Conservation (phyloP, 2,888 invertebrate species). For the Heliconius ethilla region DNA sequence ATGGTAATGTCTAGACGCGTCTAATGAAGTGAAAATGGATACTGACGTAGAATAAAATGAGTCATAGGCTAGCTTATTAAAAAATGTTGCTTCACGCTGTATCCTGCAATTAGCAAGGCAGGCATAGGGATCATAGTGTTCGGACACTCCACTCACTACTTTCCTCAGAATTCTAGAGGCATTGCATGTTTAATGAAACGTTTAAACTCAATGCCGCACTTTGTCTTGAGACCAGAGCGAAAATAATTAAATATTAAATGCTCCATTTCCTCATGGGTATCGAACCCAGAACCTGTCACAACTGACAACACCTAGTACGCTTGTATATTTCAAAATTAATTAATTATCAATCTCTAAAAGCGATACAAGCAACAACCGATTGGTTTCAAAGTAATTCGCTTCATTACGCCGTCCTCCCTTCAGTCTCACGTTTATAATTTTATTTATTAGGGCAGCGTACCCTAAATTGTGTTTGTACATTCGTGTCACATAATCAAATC, state of each 20-base stretch:
- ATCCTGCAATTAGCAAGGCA: background rate
- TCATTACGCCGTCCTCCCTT: conserved; percentile 17
- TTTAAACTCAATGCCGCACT: background rate
- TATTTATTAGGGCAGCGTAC: conserved; percentile 25
- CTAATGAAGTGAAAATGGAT: too few relatives aligned
- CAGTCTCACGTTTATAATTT: conserved; percentile 28
- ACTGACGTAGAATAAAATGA: too few relatives aligned
- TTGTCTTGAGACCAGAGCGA: background rate
- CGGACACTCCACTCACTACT: background rate
- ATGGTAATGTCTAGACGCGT: background rate
- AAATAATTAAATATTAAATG: background rate
- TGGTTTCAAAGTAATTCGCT: conserved; percentile 4
- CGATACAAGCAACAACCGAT: conserved; percentile 8
- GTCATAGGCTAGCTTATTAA: too few relatives aligned
- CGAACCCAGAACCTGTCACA: background rate
- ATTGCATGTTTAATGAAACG: background rate
- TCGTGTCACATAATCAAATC: conserved; percentile 30
- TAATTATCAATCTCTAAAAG: background rate
- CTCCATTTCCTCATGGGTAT: background rate
- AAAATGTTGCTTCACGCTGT: background rate
- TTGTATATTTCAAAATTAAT: background rate
- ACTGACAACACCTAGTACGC: background rate
- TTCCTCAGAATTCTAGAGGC: background rate
- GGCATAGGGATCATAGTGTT: background rate
- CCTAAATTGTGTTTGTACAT: conserved; percentile 28